Conservation (phyloP, 2,888 invertebrate species). For the Drosophila kuntzei region DNA sequence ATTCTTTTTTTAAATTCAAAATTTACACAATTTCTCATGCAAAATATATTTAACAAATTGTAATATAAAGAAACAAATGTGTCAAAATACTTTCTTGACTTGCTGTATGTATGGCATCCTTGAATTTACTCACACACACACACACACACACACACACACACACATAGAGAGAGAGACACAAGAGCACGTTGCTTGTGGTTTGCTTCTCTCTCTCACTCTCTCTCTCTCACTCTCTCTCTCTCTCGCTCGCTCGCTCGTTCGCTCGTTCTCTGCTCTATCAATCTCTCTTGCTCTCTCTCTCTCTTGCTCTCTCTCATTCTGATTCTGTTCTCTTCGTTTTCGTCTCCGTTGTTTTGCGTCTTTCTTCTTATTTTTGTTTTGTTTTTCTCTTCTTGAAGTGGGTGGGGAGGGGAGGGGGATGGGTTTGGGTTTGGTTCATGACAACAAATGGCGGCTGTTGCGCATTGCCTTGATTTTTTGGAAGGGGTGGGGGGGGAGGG, state of each 20-base stretch:
- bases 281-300: not conserved
- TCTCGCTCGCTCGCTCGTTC: slow-evolving; percentile 19
- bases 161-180: slow-evolving; percentile 21
- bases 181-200: slow-evolving; percentile 52
- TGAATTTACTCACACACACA: too few species aligned
- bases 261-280: slow-evolving; percentile 11
- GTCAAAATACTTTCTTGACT: too few species aligned
- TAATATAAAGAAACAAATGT: too few species aligned
- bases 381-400: not conserved
- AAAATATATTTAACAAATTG: too few species aligned
- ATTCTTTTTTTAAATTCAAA: too few species aligned
- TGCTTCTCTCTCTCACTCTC: slow-evolving; percentile 36
- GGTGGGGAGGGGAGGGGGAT: not conserved
- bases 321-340: not conserved
- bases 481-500: not conserved
- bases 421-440: too few species aligned
- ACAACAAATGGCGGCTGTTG: not conserved
- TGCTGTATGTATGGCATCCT: slow-evolving; percentile 19
- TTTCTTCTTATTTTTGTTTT: slow-evolving; percentile 24
- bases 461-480: not conserved
- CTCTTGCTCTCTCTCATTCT: not conserved
- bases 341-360: not conserved
- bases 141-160: slow-evolving; percentile 15
- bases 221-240: slow-evolving; percentile 15
- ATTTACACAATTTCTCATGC: too few species aligned